Conservation (phyloP, 2,113 vertebrate genomes). For the Tenebrosternarchus preto region DNA sequence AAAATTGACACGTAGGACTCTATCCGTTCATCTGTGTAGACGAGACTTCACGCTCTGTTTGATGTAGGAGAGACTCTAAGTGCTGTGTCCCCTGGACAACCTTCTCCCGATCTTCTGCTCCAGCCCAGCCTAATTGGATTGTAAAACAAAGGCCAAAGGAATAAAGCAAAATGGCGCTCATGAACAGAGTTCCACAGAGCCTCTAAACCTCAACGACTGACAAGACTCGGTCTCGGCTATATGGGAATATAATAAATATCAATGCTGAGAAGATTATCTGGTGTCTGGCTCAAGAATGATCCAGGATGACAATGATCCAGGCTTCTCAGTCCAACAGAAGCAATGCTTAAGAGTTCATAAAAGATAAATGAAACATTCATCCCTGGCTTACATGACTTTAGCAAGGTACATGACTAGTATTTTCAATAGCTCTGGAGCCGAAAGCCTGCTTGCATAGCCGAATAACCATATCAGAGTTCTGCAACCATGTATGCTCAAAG, state of each 20-base stretch:
- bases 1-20: slow-evolving; percentile 22
- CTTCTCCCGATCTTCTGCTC: slow-evolving; percentile 28
- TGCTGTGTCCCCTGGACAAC: slow-evolving; percentile 23
- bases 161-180: slow-evolving; percentile 30
- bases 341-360: not conserved
- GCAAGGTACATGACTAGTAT: not conserved
- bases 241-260: slow-evolving; percentile 11
- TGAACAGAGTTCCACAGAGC: slow-evolving; percentile 10
- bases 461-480: too few relatives aligned
- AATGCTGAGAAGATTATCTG: not conserved
- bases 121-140: slow-evolving; percentile 34
- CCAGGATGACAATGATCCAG: not conserved
- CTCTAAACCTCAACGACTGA: slow-evolving; percentile 16
- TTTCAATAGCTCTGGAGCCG: not conserved
- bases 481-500: too few relatives aligned
- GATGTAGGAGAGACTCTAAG: slow-evolving; percentile 25
- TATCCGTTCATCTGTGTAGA: slow-evolving; percentile 30
- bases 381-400: not conserved
- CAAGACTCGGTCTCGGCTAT: not conserved
- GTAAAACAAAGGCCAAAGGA: slow-evolving; percentile 29
- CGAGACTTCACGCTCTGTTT: slow-evolving; percentile 47
- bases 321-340: not conserved
- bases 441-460: too few relatives aligned
- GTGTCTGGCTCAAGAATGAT: not conserved
- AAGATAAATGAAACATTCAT: not conserved